Evolutionary conservation across 2,113 vertebrate species (phyloP), one percentile per base, ranked within the genome.

Genomic region (Phaethornis superciliosus): DNA sequence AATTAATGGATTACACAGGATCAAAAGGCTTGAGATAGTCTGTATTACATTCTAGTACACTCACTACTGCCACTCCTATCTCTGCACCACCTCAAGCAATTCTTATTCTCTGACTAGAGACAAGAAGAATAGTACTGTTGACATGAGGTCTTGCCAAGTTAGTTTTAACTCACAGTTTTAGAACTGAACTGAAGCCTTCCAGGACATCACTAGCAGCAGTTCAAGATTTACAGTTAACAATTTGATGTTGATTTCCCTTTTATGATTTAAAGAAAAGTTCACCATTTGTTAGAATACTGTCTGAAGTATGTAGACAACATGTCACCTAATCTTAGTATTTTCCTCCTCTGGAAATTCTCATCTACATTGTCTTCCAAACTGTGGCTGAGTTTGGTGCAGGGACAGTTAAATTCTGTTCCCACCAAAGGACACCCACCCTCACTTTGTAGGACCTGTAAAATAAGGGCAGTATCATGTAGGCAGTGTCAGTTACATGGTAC

Each of bases 251-350:
- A 28, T 71, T 51, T 67, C 19, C 17, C 32, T 81, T 44, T 2
- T 32, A 24, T 13, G 26, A 67, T 79, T 65, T 77, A 77, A 89
- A 95, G 88, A 82, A 58, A 56, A 40, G 32, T 23, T 86, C 44
- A 27, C 40, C 26, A 24, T 92, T 96, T 78, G 64, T 82, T 85
- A 77, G 22, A 85, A 65, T 76, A 92, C 49, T 82, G 6, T 81
- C 68, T 87, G 68, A 93, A 83, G 75, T 44, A 74, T 42, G 10
- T 67, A 74, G 85, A 85, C 81, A 70, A 30, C 47, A 27, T 83
- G 60, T 82, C 87, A 91, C 54, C 51, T 93, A 88, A 93, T 82
- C 51, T 59, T 69, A 87, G 60, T 89, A 91, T 17, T 91, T 9
- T 89, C 32, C 28, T 92, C 85, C 62, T 20, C 16, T 11, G 82